Evolutionary conservation across 2,797 vertebrate genomes (phyloP).

Genomic region (Dipus sagitta): DNA sequence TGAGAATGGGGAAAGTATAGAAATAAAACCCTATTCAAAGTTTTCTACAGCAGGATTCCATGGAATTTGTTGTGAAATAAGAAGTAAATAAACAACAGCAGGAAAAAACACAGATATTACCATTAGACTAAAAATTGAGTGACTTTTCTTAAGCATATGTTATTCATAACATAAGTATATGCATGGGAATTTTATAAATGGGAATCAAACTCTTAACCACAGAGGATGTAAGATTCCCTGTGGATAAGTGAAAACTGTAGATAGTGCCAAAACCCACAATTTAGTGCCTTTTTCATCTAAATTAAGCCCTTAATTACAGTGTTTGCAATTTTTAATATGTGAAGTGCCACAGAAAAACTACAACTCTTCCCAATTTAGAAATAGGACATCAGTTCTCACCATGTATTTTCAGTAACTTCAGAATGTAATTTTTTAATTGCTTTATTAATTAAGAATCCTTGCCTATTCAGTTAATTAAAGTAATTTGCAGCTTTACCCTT

Average conservation of each 20-base stretch:
- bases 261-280: not conserved
- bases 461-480: not conserved
- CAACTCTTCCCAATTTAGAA: not conserved
- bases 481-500: not conserved
- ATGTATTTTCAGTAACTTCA: not conserved
- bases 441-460: not conserved
- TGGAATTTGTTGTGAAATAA: slow-evolving; percentile 47
- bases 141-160: slow-evolving; percentile 44
- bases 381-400: not conserved
- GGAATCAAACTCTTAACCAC: not conserved
- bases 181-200: slow-evolving; percentile 22
- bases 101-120: slow-evolving; percentile 11
- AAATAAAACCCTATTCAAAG: slow-evolving; percentile 51
- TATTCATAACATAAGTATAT: not conserved
- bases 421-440: not conserved
- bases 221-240: not conserved
- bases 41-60: slow-evolving; percentile 47
- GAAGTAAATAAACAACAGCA: not conserved
- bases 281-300: not conserved
- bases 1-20: not conserved
- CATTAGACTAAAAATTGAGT: not conserved
- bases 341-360: not conserved
- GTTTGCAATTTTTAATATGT: not conserved
- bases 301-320: not conserved
- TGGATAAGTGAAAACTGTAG: not conserved